A percentile compares a stretch with the other conserved stretches of the same genome.
Conservation (phyloP, 2,113 vertebrate species). For the Cyrtonyx montezumae region DNA sequence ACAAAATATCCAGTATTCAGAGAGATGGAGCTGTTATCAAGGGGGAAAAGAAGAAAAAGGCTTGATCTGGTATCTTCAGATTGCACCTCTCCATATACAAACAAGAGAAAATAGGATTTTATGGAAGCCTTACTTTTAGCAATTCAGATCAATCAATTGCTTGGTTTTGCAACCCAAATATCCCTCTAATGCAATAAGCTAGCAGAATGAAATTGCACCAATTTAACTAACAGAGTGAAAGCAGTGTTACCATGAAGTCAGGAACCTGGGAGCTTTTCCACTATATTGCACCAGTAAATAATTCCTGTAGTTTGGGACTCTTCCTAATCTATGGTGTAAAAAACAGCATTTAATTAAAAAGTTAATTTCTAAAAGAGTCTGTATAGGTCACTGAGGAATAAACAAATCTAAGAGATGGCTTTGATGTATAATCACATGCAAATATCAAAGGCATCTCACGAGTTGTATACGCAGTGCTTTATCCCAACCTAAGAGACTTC, state of each 20-base stretch:
- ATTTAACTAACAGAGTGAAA: neutral
- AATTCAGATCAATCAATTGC: neutral
- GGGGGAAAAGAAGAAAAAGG: neutral
- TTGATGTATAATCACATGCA: neutral
- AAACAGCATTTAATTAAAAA: neutral
- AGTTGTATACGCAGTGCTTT: neutral
- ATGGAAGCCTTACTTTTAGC: neutral
- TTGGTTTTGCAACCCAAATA: neutral
- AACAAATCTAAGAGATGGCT: neutral
- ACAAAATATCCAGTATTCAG: neutral
- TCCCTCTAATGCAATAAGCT: neutral
- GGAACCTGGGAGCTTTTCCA: neutral
- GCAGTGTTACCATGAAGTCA: neutral
- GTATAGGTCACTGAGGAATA: neutral
- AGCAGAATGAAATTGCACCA: neutral
- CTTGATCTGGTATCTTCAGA: neutral
- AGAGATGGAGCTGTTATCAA: neutral
- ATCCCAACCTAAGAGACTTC: neutral
- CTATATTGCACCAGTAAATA: slow-evolving; percentile 1
- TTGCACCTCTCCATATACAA: neutral
- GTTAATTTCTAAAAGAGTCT: neutral
- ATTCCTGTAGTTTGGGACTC: neutral
- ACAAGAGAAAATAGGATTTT: neutral
- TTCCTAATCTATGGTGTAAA: neutral
- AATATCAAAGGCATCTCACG: neutral